Evolutionary conservation across 2,888 invertebrate genomes (phyloP), one percentile per base, ranked within the genome.

Genomic region (Siphonodentalium dalli): DNA sequence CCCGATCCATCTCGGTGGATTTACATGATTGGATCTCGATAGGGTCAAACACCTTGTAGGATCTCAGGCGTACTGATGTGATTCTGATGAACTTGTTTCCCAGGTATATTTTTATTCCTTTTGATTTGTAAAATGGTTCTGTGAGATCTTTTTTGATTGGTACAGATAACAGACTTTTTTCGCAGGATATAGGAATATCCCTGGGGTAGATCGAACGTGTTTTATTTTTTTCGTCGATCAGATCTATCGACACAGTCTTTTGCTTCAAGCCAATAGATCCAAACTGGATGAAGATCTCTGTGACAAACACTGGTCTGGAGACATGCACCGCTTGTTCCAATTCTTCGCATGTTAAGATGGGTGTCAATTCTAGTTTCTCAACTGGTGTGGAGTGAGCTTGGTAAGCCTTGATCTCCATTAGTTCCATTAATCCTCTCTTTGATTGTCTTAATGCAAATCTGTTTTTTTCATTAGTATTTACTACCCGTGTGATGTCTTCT

Each of bases 251-350:
- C 7, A 71, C 42, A n/a, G 27, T 52, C 41, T 67, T 68, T 6
- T 51, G 37, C 0, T 42, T 24, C 2, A 60, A 49, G 39, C 74
- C 75, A 46, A 74, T 74, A 1, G 72, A 68, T 0, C 65, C 71
- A 4, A 76, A 52, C 58, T 75, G 67, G 8, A 77, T 52, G 6
- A 75, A 61, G 2, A 77, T 66, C 9, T 64, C 63, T 6, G 71
- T 63, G 1, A 72, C 74, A 2, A 77, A 66, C 3, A 69, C 73
- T 0, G 74, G 66, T 24, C 57, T 58, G 6, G 61, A 44, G 37
- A 75, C 63, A 27, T 56, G 63, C 3, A 71, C 64, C 75, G n/a
- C n/a, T n/a, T n/a, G n/a, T n/a, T n/a, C n/a, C n/a, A n/a, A n/a
- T n/a, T n/a, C n/a, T n/a, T n/a, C n/a, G n/a, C n/a, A n/a, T n/a